Evolutionary conservation across 2,888 invertebrate genomes (phyloP).

Genomic region (Pomacea canaliculata): DNA sequence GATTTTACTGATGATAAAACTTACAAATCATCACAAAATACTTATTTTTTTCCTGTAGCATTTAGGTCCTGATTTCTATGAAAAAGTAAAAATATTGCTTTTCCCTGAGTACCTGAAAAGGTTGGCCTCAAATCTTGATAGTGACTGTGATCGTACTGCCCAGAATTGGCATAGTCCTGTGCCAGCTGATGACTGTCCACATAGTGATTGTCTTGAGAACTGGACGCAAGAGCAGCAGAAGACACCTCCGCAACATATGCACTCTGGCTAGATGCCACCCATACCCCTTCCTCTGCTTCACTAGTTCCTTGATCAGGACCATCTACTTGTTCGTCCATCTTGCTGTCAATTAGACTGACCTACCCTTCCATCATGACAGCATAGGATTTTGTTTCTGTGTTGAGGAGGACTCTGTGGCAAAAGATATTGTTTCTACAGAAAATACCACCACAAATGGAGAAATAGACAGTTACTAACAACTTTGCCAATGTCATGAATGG

Average conservation of each 20-base stretch:
- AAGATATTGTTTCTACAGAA: no score
- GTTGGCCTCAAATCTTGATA: conserved; percentile 33
- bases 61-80: no score
- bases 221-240: conserved; percentile 23
- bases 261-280: conserved; percentile 40
- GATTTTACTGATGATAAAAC: no score
- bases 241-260: conserved; percentile 24
- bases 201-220: conserved; percentile 20
- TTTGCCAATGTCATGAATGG: no score
- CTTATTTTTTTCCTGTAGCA: no score
- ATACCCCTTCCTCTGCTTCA: conserved; percentile 32
- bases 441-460: no score
- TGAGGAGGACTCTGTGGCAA: no score
- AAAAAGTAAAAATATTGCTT: no score
- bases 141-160: conserved; percentile 25
- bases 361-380: neutral
- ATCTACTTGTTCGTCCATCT: conserved; percentile 27
- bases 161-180: conserved; percentile 12
- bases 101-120: conserved; percentile 27
- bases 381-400: no score
- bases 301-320: conserved; percentile 18
- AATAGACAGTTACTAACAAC: no score
- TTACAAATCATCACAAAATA: no score
- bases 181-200: conserved; percentile 20
- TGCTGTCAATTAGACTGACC: neutral